Evolutionary conservation across 2,797 vertebrate species (phyloP).

Genomic region (Intellagama lesueurii): DNA sequence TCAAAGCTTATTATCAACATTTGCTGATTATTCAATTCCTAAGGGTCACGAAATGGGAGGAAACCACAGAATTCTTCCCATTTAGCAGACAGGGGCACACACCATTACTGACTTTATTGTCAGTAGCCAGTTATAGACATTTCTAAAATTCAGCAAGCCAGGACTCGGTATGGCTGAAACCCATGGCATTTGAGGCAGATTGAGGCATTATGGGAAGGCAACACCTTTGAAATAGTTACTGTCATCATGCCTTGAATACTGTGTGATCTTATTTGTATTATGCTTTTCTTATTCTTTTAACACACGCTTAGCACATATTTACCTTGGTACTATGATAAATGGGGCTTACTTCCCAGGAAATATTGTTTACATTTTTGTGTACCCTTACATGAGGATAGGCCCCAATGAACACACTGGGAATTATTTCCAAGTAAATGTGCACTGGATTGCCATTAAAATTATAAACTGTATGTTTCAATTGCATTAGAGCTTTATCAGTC

Average conservation of each 20-base stretch:
- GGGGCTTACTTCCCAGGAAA: not conserved
- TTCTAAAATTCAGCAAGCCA: not conserved
- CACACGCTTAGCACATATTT: not conserved
- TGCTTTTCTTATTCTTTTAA: not conserved
- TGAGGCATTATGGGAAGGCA: not conserved
- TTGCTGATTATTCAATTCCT: slow-evolving; percentile 4
- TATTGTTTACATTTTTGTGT: not conserved
- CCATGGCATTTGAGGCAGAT: not conserved
- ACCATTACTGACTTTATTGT: not conserved
- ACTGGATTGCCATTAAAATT: too few species aligned
- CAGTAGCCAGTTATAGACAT: not conserved
- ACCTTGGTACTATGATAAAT: not conserved
- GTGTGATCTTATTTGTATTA: not conserved
- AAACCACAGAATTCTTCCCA: not conserved
- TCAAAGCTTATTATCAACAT: not conserved
- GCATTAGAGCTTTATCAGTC: too few species aligned
- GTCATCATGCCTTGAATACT: not conserved
- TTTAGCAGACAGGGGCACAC: not conserved
- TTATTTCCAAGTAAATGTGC: too few species aligned
- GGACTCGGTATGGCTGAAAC: not conserved
- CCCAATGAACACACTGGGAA: not conserved
- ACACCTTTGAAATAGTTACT: not conserved
- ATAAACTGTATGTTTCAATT: too few species aligned
- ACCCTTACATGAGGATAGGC: not conserved
- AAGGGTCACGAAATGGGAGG: not conserved